Evolutionary conservation across 2,113 vertebrate genomes (phyloP), one percentile per base, ranked within the genome.

Genomic region (Shinisaurus crocodilurus): DNA sequence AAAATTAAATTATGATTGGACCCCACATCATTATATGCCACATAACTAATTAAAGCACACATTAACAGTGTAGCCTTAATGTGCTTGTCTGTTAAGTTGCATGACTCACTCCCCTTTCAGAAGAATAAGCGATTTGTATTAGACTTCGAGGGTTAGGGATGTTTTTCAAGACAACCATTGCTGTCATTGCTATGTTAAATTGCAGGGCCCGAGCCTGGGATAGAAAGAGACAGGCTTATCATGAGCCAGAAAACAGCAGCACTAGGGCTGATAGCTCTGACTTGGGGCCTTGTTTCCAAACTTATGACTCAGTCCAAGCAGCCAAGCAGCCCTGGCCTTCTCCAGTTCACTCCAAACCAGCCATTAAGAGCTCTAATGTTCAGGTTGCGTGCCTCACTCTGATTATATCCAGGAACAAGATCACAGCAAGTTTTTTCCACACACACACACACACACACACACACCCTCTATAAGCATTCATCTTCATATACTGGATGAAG

Each of bases 1-100:
- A 97, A 98, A 98, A 98, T 98, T 98, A 97, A 98, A 98, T 98
- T 98, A 98, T 98, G 98, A 97, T 97, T 97, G 98, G 98, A 98
- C 98, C 98, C 94, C 93, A 82, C 95, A 96, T 97, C 96, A 97
- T 97, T 98, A 97, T 96, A 97, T 98, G 97, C 96, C 97, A 98
- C 97, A 96, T 96, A 96, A 97, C 96, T 97, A 98, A 98, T 98
- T 98, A 97, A 96, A 96, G 96, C 96, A 92, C 93, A 96, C 95
- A 97, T 97, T 96, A 96, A 98, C 97, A 98, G 97, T 97, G 97
- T 90, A 92, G 94, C 91, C 95, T 96, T 97, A 97, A 97, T 97
- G 96, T 93, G 95, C 93, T 90, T 27, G 94, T 93, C 97, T 95
- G 96, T 94, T 96, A 88, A 67, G 94, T 96, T 90, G 96, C 88